A percentile compares a stretch with the other conserved stretches of the same genome.
These are phyloP conservation scores for Limnephilus rhombicus DNA, from an alignment of 2,888 invertebrate genomes.

Conservation along the genomic window DNA sequence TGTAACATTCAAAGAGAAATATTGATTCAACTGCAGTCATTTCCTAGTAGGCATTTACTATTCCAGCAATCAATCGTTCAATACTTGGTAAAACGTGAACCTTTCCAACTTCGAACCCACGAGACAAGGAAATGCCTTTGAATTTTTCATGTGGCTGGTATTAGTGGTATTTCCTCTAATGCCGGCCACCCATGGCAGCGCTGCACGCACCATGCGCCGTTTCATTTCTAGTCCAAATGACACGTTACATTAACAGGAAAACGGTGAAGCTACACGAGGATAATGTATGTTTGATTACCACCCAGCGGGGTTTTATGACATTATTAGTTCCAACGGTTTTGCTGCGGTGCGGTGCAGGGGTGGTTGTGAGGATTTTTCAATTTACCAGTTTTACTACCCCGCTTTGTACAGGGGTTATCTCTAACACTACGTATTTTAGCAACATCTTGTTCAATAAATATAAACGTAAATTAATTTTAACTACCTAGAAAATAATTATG, in stretches of 20 bases:
- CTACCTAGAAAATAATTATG: no score
- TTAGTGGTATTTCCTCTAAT: background rate
- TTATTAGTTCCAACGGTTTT: slow-evolving; percentile 54
- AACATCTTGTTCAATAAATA: no score
- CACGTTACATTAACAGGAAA: slow-evolving; percentile 64
- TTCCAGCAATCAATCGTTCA: background rate
- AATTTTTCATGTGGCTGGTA: slow-evolving; percentile 35
- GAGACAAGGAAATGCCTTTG: slow-evolving; percentile 14
- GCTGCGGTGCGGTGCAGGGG: background rate
- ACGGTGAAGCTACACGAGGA: slow-evolving; percentile 58
- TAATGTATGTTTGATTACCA: slow-evolving; percentile 63
- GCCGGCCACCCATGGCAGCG: background rate
- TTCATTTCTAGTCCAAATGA: slow-evolving; percentile 59
- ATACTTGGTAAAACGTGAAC: background rate
- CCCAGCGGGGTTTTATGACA: slow-evolving; percentile 49
- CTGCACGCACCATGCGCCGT: slow-evolving; percentile 62
- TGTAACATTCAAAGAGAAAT: background rate
- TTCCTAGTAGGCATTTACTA: background rate
- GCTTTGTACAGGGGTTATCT: background rate
- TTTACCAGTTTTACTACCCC: no score
- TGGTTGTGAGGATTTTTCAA: background rate
- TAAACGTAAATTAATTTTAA: no score
- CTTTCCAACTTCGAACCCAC: background rate
- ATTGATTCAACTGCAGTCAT: background rate
- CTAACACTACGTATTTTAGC: background rate